Base-by-base conservation (phyloP, 1,140 invertebrate species). In the Cheumatopsyche charites region DNA sequence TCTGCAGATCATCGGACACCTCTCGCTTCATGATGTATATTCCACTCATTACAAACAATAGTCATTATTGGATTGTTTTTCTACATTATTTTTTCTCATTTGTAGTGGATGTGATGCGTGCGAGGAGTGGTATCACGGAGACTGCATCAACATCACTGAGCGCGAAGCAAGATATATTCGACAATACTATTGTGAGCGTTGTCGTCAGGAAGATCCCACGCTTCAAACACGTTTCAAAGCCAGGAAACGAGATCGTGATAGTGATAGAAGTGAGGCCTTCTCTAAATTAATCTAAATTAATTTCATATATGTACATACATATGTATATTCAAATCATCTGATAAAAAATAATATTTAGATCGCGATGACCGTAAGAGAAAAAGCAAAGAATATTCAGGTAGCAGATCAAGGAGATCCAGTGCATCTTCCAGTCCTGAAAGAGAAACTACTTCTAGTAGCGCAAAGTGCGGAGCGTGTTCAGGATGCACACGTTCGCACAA, bases 71-170 rank as follows among this genome's bases (percentile, higher is more conserved):
- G 9, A 36, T n/a, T n/a, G n/a, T n/a, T 69, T 43, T 41, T 70
- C 9, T 42, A 47, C 62, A 41, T 36, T 2, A 66, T 45, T 41
- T 5, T 6, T 62, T 12, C 13, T 12, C 15, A 36, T 62, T 26
- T 82, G 11, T 74, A 92, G 93, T 82, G 94, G 93, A 49, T 98
- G 97, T 86, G 97, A 98, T 83, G 88, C 93, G 29, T 99, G 97
- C 83, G 95, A 98, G 82, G 96, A 98, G 85, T 99, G 97, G 97
- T 99, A 97, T 79, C 97, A 99, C 83, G 96, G 96, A 9, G 95
- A 98, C 78, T 98, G 97, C 81, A 97, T 99, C 77, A 94, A 93
- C 76, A 95, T 98, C 70, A 96, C 94, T 9, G 92, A 97, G 79
- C 89, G 92, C 76, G 93, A 98, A 80, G 93, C 97, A 0, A 95